Conservation (phyloP, 1,140 invertebrate species). For the Bombus vancouverensis region DNA sequence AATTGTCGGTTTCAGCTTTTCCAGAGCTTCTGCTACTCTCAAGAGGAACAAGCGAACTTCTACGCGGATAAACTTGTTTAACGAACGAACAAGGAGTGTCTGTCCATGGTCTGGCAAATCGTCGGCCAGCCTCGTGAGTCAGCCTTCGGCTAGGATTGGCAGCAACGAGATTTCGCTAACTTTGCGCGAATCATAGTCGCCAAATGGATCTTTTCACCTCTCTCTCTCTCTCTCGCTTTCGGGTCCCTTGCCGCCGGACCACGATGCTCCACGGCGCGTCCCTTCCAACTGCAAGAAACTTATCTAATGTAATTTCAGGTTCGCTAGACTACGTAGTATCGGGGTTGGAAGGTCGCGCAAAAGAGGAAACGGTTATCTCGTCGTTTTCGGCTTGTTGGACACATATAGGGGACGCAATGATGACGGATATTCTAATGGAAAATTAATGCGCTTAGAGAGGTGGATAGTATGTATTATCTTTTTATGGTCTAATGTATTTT, state of each 20-base stretch:
- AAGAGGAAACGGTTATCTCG: conserved; percentile 31
- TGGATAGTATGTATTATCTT: background rate
- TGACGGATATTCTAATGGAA: background rate
- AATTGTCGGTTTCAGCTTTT: background rate
- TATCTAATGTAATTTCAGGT: conserved; percentile 53
- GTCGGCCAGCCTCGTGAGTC: conserved; percentile 33
- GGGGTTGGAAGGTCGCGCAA: background rate
- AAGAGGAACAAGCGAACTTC: conserved; percentile 9
- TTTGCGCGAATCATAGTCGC: conserved; percentile 38
- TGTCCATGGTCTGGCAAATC: conserved; percentile 51
- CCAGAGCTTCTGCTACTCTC: background rate
- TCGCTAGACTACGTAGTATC: conserved; percentile 2
- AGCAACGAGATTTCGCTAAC: conserved; percentile 59
- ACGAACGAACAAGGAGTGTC: conserved; percentile 59
- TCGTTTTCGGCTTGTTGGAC: conserved; percentile 19
- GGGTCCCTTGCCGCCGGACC: background rate
- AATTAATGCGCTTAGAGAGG: background rate
- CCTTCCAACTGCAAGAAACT: conserved; percentile 42
- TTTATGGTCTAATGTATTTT: background rate
- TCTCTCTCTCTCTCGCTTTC: background rate
- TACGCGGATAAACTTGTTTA: conserved; percentile 56
- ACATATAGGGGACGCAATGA: background rate
- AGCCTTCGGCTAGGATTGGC: conserved; percentile 44
- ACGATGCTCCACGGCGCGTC: conserved; percentile 12
- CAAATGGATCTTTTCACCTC: conserved; percentile 59